Evolutionary conservation across 1,140 invertebrate genomes (phyloP).

Genomic region (Philotrypesis tridentata): DNA sequence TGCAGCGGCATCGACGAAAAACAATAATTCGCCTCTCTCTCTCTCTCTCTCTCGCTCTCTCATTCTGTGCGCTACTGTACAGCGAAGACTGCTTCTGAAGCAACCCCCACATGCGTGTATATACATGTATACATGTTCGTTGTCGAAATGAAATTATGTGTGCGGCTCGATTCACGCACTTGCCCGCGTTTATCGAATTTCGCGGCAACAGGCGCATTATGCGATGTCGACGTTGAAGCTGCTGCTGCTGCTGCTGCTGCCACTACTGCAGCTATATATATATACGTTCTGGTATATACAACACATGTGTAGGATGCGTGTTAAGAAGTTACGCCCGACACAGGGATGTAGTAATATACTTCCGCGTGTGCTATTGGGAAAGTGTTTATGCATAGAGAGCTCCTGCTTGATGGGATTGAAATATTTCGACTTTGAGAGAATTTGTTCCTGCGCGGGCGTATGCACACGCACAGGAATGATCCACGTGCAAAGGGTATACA

Average conservation of each 20-base stretch:
- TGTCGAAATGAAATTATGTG: neutral
- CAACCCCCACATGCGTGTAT: neutral
- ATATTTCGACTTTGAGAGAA: neutral
- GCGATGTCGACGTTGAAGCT: neutral
- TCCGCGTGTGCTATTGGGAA: neutral
- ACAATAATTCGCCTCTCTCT: neutral
- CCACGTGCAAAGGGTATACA: neutral
- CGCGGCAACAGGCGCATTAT: neutral
- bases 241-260: neutral
- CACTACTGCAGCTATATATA: too few relatives aligned
- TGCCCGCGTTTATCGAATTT: neutral
- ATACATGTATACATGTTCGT: too few relatives aligned
- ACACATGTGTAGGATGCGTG: neutral
- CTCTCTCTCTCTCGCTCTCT: too few relatives aligned
- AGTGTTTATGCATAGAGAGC: neutral
- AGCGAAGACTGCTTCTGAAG: too few relatives aligned
- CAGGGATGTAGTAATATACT: neutral
- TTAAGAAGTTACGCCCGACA: neutral
- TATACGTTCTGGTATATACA: too few relatives aligned
- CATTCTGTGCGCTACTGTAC: too few relatives aligned
- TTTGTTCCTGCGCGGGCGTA: neutral
- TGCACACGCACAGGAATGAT: neutral
- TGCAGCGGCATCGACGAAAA: neutral
- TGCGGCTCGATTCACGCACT: neutral
- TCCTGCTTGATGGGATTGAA: neutral